Base-by-base conservation (phyloP, 2,888 invertebrate genomes). In the Biston betularia region DNA sequence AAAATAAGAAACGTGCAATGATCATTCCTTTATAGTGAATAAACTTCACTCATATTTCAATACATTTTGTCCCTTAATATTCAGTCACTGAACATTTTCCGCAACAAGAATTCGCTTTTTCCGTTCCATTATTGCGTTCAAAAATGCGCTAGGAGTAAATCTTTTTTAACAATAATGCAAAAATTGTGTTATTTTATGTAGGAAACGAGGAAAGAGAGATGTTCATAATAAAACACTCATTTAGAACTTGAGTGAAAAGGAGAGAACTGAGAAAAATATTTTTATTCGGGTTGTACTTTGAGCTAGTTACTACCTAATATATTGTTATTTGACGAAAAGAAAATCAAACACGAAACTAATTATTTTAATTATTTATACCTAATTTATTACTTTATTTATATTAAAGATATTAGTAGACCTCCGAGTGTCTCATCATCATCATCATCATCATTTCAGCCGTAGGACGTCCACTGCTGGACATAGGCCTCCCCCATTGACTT, bases 151-250 rank as follows among this genome's bases (percentile, higher is more conserved):
- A 65, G 60, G 82, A 74, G 83, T 82, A 83, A 85, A 86, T 83
- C 78, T 82, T 79, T 79, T 79, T 71, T 68, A 81, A 82, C 77
- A 83, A 83, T 82, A 85, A 85, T 87, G 86, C 76, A 79, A 80
- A 83, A 85, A 83, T 79, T 81, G 79, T 86, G 86, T 87, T 77
- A 74, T 74, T 74, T 65, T 74, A 67, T 68, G 58, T 67, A 69
- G 38, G 55, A 68, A 65, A 56, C 15, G 65, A 64, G 63, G 66
- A 15, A 54, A 54, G 42, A 68, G 70, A 72, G 42, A 70, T 44
- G 63, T 74, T 68, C 44, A 57, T 71, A 65, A 66, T 75, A 69
- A 60, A 73, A 50, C 62, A 54, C 9, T 68, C 50, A 60, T 65
- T 61, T 57, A n/a, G 46, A 54, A 54, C 54, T 54, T 24, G 15